Evolutionary conservation across 1,140 invertebrate genomes (phyloP), one percentile per base, ranked within the genome.

Genomic region (Zaprionus gabonicus): DNA sequence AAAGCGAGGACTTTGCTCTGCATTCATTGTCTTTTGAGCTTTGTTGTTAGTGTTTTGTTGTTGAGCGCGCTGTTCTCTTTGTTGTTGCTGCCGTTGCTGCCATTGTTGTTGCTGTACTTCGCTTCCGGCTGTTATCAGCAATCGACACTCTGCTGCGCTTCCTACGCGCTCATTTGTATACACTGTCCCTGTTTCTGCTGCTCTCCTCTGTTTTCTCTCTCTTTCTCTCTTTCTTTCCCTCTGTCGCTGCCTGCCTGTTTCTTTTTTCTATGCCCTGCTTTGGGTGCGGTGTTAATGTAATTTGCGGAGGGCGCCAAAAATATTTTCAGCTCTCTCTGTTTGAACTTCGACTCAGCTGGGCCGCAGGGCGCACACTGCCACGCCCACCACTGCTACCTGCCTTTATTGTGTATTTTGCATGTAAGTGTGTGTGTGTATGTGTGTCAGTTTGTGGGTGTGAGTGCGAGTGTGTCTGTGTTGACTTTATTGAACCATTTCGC

Each of bases 41-140:
- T 71, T 63, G 44, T 71, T 71, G 60, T 69, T 69, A 55, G 57
- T 51, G 55, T 64, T 77, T 57, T 56, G 10, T 57, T 71, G 27
- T 49, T 62, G 31, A 57, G 60, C 12, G 15, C 31, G 13, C 17
- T 72, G 20, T 59, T 78, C 27, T 34, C 31, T 34, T 53, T 69
- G 28, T 71, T 63, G 55, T 58, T 73, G 64, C 60, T 36, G 71
- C 25, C 60, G 55, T 3, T 63, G 51, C 25, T 64, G 31, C n/a
- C 34, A 23, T 49, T 36, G 55, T 46, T 70, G 69, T 51, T 78
- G 71, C 59, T 83, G 73, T 88, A 76, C 66, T 88, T 83, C 68
- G 84, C 84, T 84, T 90, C 85, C 85, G 85, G 84, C 81, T 88
- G 85, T 87, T 87, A 87, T 87, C 84, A 90, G 81, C 85, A 78